phyloP scores from a whole-genome alignment of 2,113 vertebrate species.

The Psammodynastes pulverulentus region DNA sequence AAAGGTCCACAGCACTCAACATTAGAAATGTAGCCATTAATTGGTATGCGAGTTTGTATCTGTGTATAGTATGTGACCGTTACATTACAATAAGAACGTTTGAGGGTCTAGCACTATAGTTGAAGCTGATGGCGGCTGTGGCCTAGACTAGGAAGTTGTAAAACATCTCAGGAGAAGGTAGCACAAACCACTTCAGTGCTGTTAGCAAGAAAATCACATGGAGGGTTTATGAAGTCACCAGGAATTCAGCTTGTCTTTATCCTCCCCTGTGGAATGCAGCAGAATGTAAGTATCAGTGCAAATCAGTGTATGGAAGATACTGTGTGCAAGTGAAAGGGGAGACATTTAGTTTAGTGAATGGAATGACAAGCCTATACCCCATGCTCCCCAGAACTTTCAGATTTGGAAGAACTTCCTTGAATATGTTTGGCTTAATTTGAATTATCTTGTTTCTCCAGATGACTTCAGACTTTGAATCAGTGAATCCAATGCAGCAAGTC shows the following conservation, averaged over 20 bases:
- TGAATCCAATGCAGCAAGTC: constrained; percentile 96
- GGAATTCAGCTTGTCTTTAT: not conserved
- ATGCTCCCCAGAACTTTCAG: not conserved
- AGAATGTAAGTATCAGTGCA: not conserved
- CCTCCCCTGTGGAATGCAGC: not conserved
- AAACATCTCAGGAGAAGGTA: not conserved
- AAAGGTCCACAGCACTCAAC: not conserved
- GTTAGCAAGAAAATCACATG: not conserved
- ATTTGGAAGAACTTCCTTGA: not conserved
- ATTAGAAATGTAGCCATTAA: not conserved
- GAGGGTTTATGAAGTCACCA: not conserved
- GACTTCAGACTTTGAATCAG: constrained; percentile 75
- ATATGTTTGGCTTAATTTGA: not conserved
- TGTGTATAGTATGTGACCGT: not conserved
- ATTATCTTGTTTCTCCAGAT: constrained; percentile 68
- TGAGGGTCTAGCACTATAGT: not conserved
- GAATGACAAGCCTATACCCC: not conserved
- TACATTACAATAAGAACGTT: not conserved
- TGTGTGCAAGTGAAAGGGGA: not conserved
- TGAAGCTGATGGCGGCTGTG: not conserved
- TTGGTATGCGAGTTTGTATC: not conserved
- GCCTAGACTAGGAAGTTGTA: not conserved
- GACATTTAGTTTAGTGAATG: not conserved
- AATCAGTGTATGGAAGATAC: not conserved
- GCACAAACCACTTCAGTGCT: not conserved